phyloP scores from a whole-genome alignment of 1,140 invertebrate genomes.

The Macrotrachela quadricornifera region DNA sequence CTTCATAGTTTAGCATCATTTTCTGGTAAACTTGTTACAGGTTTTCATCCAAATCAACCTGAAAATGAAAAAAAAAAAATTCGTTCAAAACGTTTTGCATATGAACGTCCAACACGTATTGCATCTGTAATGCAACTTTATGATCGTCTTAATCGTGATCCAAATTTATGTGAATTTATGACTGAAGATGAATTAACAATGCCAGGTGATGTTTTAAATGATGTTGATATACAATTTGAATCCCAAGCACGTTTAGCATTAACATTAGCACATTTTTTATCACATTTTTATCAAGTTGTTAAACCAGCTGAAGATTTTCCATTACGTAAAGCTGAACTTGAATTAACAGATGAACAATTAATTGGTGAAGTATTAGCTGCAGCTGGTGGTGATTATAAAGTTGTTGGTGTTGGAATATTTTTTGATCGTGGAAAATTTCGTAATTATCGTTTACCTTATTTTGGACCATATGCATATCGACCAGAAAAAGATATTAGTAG shows the following conservation, averaged over 20 bases:
- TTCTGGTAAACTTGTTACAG: no score
- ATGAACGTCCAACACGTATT: not conserved
- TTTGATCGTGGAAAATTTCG: conserved; percentile 87
- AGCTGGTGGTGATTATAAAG: conserved; percentile 59
- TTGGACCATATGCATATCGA: conserved; percentile 87
- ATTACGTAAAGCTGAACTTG: conserved; percentile 16
- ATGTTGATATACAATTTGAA: conserved; percentile 64
- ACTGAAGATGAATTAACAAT: conserved; percentile 14
- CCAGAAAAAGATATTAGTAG: conserved; percentile 43
- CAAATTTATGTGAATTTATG: not conserved
- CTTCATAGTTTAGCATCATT: no score
- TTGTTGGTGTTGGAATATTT: conserved; percentile 70
- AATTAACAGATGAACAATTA: conserved; percentile 23
- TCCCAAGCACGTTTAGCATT: conserved; percentile 85
- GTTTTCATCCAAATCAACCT: no score
- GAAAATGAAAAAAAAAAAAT: no score
- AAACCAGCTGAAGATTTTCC: conserved; percentile 59
- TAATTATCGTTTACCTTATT: conserved; percentile 31
- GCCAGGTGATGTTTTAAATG: conserved; percentile 43
- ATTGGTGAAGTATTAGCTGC: conserved; percentile 51
- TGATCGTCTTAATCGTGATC: conserved; percentile 3
- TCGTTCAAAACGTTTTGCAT: conserved; percentile 3
- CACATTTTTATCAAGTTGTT: conserved; percentile 71
- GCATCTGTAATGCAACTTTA: not conserved
- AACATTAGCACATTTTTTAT: conserved; percentile 76